Percentiles rank a stretch among this genome's conserved stretches.
Evolutionary conservation across 2,113 vertebrate species (phyloP).

Genomic region (Podocnemis expansa): DNA sequence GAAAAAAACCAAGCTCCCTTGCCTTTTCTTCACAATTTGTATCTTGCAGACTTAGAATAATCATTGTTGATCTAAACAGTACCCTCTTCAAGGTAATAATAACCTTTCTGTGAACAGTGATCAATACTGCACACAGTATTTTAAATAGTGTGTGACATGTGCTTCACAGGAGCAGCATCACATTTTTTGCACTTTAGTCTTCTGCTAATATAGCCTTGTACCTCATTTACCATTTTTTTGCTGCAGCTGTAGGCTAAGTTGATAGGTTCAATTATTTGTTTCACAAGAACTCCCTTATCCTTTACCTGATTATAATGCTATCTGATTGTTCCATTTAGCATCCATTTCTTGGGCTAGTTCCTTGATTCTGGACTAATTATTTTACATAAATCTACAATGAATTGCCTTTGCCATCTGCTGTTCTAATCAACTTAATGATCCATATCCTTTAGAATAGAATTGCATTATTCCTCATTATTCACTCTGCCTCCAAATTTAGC

Average conservation of each 20-base stretch:
- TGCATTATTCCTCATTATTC: constrained; percentile 58
- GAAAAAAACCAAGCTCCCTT: constrained; percentile 21
- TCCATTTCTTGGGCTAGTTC: constrained; percentile 37
- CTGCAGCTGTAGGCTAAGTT: not conserved
- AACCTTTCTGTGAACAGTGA: constrained; percentile 3
- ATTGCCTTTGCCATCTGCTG: constrained; percentile 48
- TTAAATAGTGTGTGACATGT: constrained; percentile 23
- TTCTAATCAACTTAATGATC: constrained; percentile 64
- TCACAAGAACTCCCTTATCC: not conserved
- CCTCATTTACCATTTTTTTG: constrained; percentile 9
- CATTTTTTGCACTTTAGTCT: not conserved
- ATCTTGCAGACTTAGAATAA: constrained; percentile 31
- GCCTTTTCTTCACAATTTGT: constrained; percentile 5
- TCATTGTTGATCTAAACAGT: constrained; percentile 28
- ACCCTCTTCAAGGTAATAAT: constrained; percentile 30
- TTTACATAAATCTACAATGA: constrained; percentile 38
- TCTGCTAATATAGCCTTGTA: not conserved
- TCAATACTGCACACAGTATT: not conserved
- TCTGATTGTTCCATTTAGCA: constrained; percentile 38
- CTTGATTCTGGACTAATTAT: constrained; percentile 32
- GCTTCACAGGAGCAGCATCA: not conserved
- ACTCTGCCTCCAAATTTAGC: constrained; percentile 16
- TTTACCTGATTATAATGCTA: not conserved
- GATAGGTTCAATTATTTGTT: constrained; percentile 21
- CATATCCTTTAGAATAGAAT: constrained; percentile 39